Evolutionary conservation across 2,113 vertebrate species (phyloP).

Genomic region (Leucoraja erinaceus): DNA sequence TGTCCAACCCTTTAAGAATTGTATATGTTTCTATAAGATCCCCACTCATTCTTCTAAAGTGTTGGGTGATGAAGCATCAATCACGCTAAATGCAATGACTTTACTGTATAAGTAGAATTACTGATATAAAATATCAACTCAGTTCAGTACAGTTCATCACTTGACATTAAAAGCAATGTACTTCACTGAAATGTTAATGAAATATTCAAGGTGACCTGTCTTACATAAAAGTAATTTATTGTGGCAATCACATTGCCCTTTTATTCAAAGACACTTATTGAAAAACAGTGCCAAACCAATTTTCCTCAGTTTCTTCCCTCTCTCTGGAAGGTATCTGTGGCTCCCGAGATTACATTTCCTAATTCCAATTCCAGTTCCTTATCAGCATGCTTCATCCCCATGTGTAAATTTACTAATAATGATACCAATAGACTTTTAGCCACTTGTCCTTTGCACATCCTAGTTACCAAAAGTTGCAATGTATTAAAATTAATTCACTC

Average conservation of each 20-base stretch:
- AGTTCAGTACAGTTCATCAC: neutral
- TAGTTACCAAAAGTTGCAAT: neutral
- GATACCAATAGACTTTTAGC: neutral
- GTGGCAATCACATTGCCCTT: neutral
- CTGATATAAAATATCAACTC: neutral
- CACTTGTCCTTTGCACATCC: neutral
- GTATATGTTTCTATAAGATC: no score
- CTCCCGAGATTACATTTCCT: neutral
- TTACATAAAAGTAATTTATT: neutral
- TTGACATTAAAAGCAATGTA: neutral
- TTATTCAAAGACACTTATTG: neutral
- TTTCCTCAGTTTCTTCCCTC: neutral
- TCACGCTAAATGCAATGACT: neutral
- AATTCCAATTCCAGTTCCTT: neutral
- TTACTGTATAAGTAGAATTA: neutral
- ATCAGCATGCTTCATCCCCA: neutral
- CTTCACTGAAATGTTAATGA: neutral
- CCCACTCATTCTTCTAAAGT: no score
- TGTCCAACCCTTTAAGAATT: no score
- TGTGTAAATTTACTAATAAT: neutral
- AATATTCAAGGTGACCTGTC: slow-evolving; percentile 6
- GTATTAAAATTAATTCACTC: neutral
- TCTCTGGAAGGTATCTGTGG: neutral
- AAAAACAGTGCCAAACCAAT: neutral
- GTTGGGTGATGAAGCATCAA: neutral